Evolutionary conservation across 2,113 vertebrate genomes (phyloP), one percentile per base, ranked within the genome.

Genomic region (Eretmochelys imbricata): DNA sequence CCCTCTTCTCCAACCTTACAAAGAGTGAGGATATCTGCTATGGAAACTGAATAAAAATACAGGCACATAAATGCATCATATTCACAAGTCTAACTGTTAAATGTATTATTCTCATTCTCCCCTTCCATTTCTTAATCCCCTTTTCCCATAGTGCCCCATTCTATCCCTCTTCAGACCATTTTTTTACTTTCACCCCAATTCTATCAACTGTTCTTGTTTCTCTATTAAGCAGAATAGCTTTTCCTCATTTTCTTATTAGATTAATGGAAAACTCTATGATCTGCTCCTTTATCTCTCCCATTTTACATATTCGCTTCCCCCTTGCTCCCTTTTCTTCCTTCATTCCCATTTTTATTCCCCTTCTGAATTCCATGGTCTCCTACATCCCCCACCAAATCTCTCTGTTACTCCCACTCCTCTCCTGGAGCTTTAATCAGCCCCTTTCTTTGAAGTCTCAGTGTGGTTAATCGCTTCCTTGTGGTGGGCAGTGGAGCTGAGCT

Each of bases 281-380:
- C 46, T 20, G 11, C 48, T 27, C 12, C 16, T 7, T 10, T 14
- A 8, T 29, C 48, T 53, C 20, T 13, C 5, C 54, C 48, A 29
- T 16, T 27, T 11, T 25, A 4, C 5, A 11, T n/a, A 4, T 7
- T 2, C 7, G n/a, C 46, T 14, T 6, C 9, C 1, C 2, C 14
- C 29, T 5, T 24, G 16, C 22, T 46, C 16, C 49, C 19, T 53
- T 2, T 51, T 5, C 17, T 38, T 25, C n/a, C 24, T 54, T 59
- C 51, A 48, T 38, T 62, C 49, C 38, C n/a, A 24, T 69, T 13
- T 20, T 38, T 35, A 5, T 79, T 49, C 17, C 16, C 35, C 12
- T 27, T 35, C 10, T 14, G 6, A 22, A 31, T 17, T 53, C 42
- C 10, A 3, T 42, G 75, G 20, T 24, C 11, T 17, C 31, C 12